Conservation (phyloP, 2,888 invertebrate genomes). For the Spicauda simplicius region DNA sequence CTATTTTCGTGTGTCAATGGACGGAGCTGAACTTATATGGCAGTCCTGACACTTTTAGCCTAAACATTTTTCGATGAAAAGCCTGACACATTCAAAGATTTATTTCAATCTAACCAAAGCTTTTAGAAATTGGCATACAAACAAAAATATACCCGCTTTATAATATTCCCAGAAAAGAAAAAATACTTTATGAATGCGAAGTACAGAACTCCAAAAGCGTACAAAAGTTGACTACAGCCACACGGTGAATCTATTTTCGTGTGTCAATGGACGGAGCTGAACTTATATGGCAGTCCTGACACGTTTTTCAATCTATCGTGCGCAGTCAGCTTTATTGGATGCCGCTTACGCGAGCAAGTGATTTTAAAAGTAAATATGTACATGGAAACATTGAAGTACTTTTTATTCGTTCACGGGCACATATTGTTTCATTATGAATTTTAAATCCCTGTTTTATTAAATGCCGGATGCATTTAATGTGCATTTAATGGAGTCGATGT, state of each 20-base stretch:
- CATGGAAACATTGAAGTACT: neutral
- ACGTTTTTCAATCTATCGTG: conserved; percentile 76
- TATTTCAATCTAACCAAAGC: too few species aligned
- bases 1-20: conserved; percentile 24
- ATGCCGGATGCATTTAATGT: neutral
- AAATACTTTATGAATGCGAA: too few species aligned
- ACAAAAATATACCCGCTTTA: too few species aligned
- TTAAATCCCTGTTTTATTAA: neutral
- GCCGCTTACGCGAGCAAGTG: conserved; percentile 1
- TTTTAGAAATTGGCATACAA: too few species aligned
- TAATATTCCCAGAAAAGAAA: too few species aligned
- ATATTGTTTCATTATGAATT: neutral
- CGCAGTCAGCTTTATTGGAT: conserved; percentile 57
- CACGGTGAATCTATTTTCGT: conserved; percentile 10
- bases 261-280: conserved; percentile 40
- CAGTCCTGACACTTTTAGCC: conserved; percentile 64
- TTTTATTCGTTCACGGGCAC: neutral
- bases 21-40: conserved; percentile 48
- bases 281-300: conserved; percentile 57
- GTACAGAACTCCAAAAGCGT: conserved; percentile 5
- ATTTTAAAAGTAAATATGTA: conserved; percentile 13
- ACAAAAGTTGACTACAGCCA: conserved; percentile 39
- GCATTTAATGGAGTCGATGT: too few species aligned
- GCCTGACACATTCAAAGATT: too few species aligned
- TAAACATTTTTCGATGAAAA: too few species aligned